These are phyloP conservation scores for Hermaeophaga mercurialis DNA, from an alignment of 2,888 invertebrate genomes.

Conservation along the genomic window DNA sequence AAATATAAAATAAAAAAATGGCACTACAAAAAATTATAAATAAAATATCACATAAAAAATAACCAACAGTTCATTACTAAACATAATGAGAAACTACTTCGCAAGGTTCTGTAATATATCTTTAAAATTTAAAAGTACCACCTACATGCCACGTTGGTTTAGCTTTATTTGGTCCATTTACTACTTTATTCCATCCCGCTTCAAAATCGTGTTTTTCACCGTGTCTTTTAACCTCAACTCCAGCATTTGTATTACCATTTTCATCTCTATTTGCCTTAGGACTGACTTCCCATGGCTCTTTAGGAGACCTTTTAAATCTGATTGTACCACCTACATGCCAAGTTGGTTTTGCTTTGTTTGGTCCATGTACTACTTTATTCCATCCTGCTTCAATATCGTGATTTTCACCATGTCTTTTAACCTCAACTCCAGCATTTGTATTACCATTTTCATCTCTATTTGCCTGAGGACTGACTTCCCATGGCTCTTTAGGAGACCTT, in stretches of 20 bases:
- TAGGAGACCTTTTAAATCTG: constrained; percentile 11
- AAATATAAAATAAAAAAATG: too few relatives aligned
- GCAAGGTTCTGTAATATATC: neutral
- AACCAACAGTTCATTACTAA: too few relatives aligned
- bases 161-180: neutral
- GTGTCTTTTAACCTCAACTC: neutral
- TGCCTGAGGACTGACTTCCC: constrained; percentile 29
- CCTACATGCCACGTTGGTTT: constrained; percentile 7
- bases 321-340: constrained; percentile 35
- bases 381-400: constrained; percentile 34
- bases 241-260: constrained; percentile 3
- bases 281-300: neutral
- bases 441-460: constrained; percentile 29
- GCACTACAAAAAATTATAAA: too few relatives aligned
- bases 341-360: constrained; percentile 30
- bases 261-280: neutral
- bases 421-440: constrained; percentile 27
- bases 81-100: too few relatives aligned
- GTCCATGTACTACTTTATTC: constrained; percentile 32
- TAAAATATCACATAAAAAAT: too few relatives aligned
- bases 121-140: neutral
- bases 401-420: constrained; percentile 29
- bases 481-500: constrained; percentile 9
- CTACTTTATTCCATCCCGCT: constrained; percentile 7
- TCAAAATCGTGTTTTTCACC: constrained; percentile 1